Evolutionary conservation across 1,140 invertebrate species (phyloP), one percentile per base, ranked within the genome.

Genomic region (Harlomillsia oculata): DNA sequence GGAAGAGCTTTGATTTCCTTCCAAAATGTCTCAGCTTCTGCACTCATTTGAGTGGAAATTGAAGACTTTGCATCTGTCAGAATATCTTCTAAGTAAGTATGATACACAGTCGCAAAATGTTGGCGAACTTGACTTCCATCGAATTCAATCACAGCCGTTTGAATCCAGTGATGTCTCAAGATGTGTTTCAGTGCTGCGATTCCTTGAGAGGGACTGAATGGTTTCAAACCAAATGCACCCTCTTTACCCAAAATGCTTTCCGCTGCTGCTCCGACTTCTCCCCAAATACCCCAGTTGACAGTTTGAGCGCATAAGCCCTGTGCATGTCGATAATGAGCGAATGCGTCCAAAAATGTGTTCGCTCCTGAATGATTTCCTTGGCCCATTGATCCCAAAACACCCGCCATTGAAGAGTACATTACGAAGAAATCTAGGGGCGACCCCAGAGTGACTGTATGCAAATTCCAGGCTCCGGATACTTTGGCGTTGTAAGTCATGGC

Each of bases 221-320:
- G 37, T 16, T 41, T 40, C 6, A 53, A 18, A 18, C 51, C 36
- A 30, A 28, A 53, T 0, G 14, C n/a, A 3, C 49, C 34, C 1
- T 52, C 49, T 21, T 20, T 48, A 11, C 45, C 45, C 5, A 48
- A 32, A 8, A 20, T 13, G 11, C 28, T 48, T 3, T 48, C 45
- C 5, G 45, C 45, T 0, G 39, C 52, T 1, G 39, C 52, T 11
- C 54, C 54, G 3, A 56, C 39, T 48, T 56, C 44, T 20, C 40
- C 54, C 54, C 54, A 56, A 9, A 37, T 32, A 5, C 54, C 54
- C 54, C 54, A 56, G 20, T 49, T 48, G 2, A 56, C 49, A 45
- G 28, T 29, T 9, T 30, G 28, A 1, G 54, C 45, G 3, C 44
- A 45, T 6, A 56, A 5, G 5, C 54, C 54, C n/a, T 48, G 26